A percentile compares a stretch with the other conserved stretches of the same genome.
Conservation (phyloP, 2,797 vertebrate genomes). For the Caiman crocodilus region DNA sequence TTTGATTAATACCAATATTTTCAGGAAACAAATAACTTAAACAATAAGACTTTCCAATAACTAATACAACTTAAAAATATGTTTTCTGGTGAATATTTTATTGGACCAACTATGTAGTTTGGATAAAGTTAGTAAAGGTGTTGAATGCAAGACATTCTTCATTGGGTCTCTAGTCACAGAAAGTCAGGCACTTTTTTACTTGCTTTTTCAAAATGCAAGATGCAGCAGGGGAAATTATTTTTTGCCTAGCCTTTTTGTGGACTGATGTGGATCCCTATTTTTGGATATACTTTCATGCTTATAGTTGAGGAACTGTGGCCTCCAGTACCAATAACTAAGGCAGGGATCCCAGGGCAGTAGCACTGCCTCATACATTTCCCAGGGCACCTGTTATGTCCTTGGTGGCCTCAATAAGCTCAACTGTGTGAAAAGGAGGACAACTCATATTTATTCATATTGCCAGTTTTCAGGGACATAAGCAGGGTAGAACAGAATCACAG, state of each 20-base stretch:
- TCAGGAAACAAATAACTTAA: not conserved
- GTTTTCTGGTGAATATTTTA: not conserved
- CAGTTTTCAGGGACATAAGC: no score
- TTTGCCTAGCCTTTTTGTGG: not conserved
- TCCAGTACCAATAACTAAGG: not conserved
- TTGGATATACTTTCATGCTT: not conserved
- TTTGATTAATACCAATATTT: not conserved
- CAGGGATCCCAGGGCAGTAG: no score
- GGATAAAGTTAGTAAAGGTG: not conserved
- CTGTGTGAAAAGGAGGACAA: no score
- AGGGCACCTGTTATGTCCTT: no score
- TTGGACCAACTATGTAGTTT: not conserved
- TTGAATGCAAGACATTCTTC: no score
- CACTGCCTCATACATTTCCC: no score
- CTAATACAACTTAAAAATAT: not conserved
- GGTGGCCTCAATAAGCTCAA: no score
- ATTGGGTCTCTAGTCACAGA: not conserved
- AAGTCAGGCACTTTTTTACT: not conserved
- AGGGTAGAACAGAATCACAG: no score
- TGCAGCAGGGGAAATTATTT: no score
- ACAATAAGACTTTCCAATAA: not conserved
- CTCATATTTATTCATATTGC: no score
- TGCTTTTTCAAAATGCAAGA: no score
- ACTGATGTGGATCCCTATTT: not conserved
- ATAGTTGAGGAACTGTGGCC: slow-evolving; percentile 7